Evolutionary conservation across 2,888 invertebrate genomes (phyloP), one percentile per base, ranked within the genome.

Genomic region (Drosophila barbarae): DNA sequence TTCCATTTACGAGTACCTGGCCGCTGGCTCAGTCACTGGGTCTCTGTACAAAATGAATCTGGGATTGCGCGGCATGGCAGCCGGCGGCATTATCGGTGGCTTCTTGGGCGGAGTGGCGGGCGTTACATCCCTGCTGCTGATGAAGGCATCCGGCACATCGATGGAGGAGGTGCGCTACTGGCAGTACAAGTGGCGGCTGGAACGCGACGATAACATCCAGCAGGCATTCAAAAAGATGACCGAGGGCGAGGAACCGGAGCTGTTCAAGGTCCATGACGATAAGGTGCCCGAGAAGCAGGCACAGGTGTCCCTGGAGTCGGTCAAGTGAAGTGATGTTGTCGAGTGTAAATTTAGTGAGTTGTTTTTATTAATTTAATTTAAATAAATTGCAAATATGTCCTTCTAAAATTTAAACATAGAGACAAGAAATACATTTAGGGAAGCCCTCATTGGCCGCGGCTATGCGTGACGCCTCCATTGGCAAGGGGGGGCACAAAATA

Each of bases 31-130:
- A 0, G 8, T 93, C 0, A 92, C 94, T 0, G 90, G 96, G 1
- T 90, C 91, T 0, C 15, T 93, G 6, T 95, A 93, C 85, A 95
- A 94, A 90, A 86, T 92, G 1, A 92, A 92, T 76, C 86, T 93
- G 83, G 96, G 96, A 0, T 86, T 93, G 2, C 91, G 92, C 52
- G 95, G 93, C 6, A 91, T 92, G 87, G 72, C 93, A 5, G 93
- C 94, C 35, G 96, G 95, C 8, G 91, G 91, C 41, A 88, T 91
- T 15, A 83, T 94, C 86, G 95, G 95, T 51, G 89, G 91, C 7
- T 78, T 87, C 2, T 84, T 95, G 56, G 94, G 95, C 51, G 84
- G 91, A 0, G 38, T 93, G 2, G 93, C 91, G 47, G 95, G 95
- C 2, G 67, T 87, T 4, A 51, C 89, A 0, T 92, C 93, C 4